Evolutionary conservation across 2,797 vertebrate genomes (phyloP).

Genomic region (Xenentodon cancila): DNA sequence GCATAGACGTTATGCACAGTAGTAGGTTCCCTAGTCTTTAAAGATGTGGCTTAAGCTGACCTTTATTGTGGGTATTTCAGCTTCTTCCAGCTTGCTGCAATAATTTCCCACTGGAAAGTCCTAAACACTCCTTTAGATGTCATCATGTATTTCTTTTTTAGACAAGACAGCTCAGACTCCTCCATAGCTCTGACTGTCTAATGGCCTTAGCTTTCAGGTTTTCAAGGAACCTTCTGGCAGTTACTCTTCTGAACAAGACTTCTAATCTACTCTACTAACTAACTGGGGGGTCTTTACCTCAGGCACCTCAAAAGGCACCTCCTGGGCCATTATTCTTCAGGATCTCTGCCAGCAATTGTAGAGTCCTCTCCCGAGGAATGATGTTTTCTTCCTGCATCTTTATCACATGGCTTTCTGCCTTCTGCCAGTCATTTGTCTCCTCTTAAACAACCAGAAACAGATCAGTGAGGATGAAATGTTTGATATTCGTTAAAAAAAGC

Average conservation of each 20-base stretch:
- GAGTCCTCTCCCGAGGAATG: slow-evolving; percentile 88
- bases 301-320: slow-evolving; percentile 89
- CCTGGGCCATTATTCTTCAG: slow-evolving; percentile 83
- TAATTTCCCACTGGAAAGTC: too few relatives aligned
- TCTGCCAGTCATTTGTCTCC: slow-evolving; percentile 83
- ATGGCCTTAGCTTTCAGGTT: too few relatives aligned
- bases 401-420: slow-evolving; percentile 88
- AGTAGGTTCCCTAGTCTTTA: too few relatives aligned
- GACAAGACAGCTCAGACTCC: too few relatives aligned
- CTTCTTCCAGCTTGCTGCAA: too few relatives aligned
- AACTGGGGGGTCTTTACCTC: slow-evolving; percentile 81
- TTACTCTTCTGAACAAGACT: slow-evolving; percentile 44
- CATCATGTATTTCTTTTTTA: too few relatives aligned
- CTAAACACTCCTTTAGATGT: too few relatives aligned
- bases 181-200: too few relatives aligned
- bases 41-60: too few relatives aligned
- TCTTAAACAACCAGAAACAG: slow-evolving; percentile 75
- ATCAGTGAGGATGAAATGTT: slow-evolving; percentile 1
- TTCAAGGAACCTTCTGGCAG: slow-evolving; percentile 14
- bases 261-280: too few relatives aligned
- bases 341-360: slow-evolving; percentile 85
- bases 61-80: too few relatives aligned
- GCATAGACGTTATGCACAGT: too few relatives aligned
- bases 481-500: slow-evolving; percentile 3
- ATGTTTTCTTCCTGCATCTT: slow-evolving; percentile 97